Conservation (phyloP, 2,888 invertebrate genomes). For the Dysmachus trigonus region DNA sequence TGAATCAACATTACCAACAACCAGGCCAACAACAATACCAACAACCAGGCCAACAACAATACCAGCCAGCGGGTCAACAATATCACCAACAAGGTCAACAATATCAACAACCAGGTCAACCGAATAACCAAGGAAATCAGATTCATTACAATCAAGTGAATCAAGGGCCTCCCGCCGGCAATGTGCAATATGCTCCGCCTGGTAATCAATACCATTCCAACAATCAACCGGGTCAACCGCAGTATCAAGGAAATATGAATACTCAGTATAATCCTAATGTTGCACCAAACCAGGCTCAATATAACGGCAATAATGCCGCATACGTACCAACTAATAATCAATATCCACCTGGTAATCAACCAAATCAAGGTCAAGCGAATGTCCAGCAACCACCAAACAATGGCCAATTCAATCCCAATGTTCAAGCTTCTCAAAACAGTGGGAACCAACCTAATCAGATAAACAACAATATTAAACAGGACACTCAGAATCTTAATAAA, state of each 20-base stretch:
- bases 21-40: conserved; percentile 51
- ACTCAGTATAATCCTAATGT: neutral
- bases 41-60: conserved; percentile 53
- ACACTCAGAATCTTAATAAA: neutral
- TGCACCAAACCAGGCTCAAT: neutral
- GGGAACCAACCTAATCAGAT: neutral
- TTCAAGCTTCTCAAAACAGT: neutral
- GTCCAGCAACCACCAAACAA: neutral
- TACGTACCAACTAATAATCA: neutral
- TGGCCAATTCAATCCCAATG: neutral
- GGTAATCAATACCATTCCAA: neutral
- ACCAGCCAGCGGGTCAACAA: conserved; percentile 41
- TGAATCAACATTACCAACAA: conserved; percentile 51
- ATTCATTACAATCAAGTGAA: neutral
- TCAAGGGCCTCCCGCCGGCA: neutral
- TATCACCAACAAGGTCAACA: conserved; percentile 52
- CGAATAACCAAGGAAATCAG: too few species aligned
- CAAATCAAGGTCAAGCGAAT: neutral
- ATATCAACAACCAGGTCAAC: conserved; percentile 2
- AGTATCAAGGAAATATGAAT: neutral
- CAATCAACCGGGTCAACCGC: neutral
- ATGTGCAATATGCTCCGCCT: neutral
- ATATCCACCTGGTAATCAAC: neutral
- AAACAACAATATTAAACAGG: neutral
- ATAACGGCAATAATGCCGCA: neutral